Base-by-base conservation (phyloP, 2,888 invertebrate species). In the Ectemnius cavifrons region DNA sequence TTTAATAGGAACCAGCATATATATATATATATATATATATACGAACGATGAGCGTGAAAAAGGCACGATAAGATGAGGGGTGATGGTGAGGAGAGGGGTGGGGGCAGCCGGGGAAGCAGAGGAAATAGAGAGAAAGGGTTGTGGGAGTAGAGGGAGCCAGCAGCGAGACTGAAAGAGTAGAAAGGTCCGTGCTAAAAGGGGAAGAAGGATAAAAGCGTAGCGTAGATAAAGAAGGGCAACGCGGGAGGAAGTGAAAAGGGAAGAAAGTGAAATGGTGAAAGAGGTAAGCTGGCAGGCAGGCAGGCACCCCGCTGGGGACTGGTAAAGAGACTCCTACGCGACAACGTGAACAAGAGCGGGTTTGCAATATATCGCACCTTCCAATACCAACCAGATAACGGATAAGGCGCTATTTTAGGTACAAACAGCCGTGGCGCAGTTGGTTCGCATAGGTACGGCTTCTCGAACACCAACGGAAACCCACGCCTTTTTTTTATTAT, bases 311-410 rank as follows among this genome's bases (percentile, higher is more conserved):
- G 76, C 72, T 72, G 79, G 74, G 72, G 46, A 67, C 72, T 77
- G 82, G 78, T 78, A 80, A 78, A 37, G 23, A 77, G 73, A 80
- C 86, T 80, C 85, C 85, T 85, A 85, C 85, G 80, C 86, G 81
- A 81, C 77, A 77, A 74, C 73, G 75, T 58, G 76, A 78, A 85
- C 82, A 86, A 80, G 82, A 81, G 80, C 76, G 71, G 78, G 69
- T 71, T 81, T 73, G 73, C 84, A 75, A 82, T 85, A 86, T 88
- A 86, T 87, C 84, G 81, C 87, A 81, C 87, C 85, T 86, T 84
- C 82, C 72, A 81, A 78, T 76, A 84, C 82, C 72, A 81, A 78
- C 76, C 79, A 87, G 87, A 86, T 85, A 87, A 82, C 82, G 83
- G 81, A 81, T 82, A 81, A 80, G 84, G 79, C 79, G 79, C 75